Base-by-base conservation (phyloP, 2,797 vertebrate species). In the Hyperoplus lanceolatus region DNA sequence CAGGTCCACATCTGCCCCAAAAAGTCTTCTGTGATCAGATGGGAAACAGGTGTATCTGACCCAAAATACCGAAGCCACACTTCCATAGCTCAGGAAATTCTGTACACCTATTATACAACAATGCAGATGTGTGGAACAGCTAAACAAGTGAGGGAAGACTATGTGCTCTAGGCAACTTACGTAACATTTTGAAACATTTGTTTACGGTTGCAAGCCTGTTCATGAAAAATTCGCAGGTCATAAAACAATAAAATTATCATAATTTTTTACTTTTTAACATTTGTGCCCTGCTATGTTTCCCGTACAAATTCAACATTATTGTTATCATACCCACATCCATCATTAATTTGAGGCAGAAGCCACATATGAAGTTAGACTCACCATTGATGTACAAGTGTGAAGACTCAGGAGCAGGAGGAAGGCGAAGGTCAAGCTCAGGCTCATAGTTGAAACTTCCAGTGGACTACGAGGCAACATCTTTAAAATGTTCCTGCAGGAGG, bases 1-100 rank as follows among this genome's bases (percentile, higher is more conserved):
- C 92, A 90, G 82, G 6, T 72, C 78, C 86, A 87, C 90, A 93
- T 92, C 92, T 93, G 91, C 82, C 73, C 65, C 48, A 11, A 13
- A 29, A 67, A 66, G 10, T 46, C 63, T 45, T 80, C 55, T 75
- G 76, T 73, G 70, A 83, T 80, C 65, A 85, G 74, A 90, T 90
- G 54, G 57, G 54, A 87, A 89, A 88, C 87, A 91, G 82, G 78
- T 92, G 87, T 54, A 64, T 12, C 62, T 77, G 79, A 62, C 51
- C 50, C 29, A 46, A 53, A 79, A 62, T 62, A 62, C 48, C 73
- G 71, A 29, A 83, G 72, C 74, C 63, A 78, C 50, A 18, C 39
- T 61, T 79, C 42, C 51, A 59, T n/a, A 58, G 39, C 15, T 51
- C 4, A 6, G 13, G 18, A 60, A 51, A 18, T 41, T 12, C 39